phyloP scores from a whole-genome alignment of 2,888 invertebrate species.

The Rotaria macrura region DNA sequence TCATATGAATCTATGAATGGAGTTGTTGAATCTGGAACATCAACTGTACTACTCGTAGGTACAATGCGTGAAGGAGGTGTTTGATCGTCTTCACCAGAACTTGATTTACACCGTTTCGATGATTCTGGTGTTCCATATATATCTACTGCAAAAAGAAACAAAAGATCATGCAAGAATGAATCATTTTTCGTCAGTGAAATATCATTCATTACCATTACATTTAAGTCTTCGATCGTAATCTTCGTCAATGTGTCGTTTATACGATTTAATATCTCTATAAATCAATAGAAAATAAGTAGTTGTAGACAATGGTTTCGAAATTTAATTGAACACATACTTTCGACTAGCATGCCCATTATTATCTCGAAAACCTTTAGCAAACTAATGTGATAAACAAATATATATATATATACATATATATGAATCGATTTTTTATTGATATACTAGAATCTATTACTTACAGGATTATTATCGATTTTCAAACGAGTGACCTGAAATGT shows the following conservation, averaged over 20 bases:
- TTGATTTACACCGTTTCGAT: constrained; percentile 18
- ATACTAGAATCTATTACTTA: constrained; percentile 78
- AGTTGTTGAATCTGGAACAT: constrained; percentile 5
- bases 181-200: not conserved
- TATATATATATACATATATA: too few species aligned
- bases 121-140: not conserved
- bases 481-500: constrained; percentile 76
- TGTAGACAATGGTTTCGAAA: not conserved
- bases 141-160: too few species aligned
- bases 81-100: not conserved
- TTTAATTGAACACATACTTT: not conserved
- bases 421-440: not conserved
- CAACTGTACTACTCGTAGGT: not conserved
- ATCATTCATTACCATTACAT: not conserved
- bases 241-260: not conserved
- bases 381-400: not conserved
- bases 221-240: not conserved
- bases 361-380: constrained; percentile 7
- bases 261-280: not conserved
- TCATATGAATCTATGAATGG: not conserved
- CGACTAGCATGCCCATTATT: not conserved
- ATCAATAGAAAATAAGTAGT: not conserved
- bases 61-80: not conserved
- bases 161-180: too few species aligned
- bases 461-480: constrained; percentile 93